Percentiles rank a stretch among this genome's conserved stretches.
phyloP scores from a whole-genome alignment of 2,797 vertebrate genomes.

The Pangasius djambal region DNA sequence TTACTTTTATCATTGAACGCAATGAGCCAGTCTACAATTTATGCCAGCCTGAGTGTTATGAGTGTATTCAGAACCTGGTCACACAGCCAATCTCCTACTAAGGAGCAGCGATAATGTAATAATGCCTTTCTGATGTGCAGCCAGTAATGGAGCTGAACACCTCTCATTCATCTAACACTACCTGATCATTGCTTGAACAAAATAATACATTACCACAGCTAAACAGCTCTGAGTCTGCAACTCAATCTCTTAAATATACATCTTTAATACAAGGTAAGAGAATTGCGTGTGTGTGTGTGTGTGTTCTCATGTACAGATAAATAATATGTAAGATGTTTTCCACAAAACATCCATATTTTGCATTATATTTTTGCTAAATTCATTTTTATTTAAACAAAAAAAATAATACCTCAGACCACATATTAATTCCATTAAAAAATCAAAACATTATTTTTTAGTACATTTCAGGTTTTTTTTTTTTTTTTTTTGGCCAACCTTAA shows the following conservation, averaged over 20 bases:
- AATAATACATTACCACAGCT: conserved; percentile 81
- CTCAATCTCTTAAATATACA: conserved; percentile 62
- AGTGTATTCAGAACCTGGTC: conserved; percentile 91
- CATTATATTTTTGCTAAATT: neutral
- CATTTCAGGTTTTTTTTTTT: neutral
- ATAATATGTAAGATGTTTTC: neutral
- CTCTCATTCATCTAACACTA: conserved; percentile 88
- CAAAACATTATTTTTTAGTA: neutral
- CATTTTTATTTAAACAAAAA: too few species aligned
- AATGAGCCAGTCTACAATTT: conserved; percentile 93
- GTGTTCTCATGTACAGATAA: conserved; percentile 20
- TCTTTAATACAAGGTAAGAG: conserved; percentile 58
- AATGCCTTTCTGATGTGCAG: conserved; percentile 92
- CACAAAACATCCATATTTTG: neutral
- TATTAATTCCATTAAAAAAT: neutral
- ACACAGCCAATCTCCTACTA: conserved; percentile 91
- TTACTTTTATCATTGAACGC: conserved; percentile 91
- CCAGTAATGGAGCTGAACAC: conserved; percentile 93
- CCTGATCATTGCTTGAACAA: conserved; percentile 87
- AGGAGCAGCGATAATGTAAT: conserved; percentile 94
- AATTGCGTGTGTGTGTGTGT: neutral
- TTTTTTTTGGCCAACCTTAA: too few species aligned
- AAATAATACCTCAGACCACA: neutral
- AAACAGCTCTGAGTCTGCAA: conserved; percentile 67
- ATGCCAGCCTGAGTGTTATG: conserved; percentile 86